phyloP scores from a whole-genome alignment of 1,140 invertebrate genomes.

The Hylaeus volcanicus region DNA sequence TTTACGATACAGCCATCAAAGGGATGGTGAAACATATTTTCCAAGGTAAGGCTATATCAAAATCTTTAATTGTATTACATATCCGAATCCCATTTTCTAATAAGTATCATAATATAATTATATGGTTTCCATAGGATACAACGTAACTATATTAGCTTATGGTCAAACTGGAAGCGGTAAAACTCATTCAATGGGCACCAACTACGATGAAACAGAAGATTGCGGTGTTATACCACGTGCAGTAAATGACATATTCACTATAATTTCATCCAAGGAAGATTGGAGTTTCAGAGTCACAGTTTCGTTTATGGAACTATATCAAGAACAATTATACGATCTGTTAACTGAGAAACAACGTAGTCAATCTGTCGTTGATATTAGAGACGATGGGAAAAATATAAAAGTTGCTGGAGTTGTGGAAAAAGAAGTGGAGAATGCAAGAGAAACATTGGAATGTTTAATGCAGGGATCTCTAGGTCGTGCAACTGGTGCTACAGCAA shows the following conservation, averaged over 20 bases:
- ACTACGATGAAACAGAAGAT: constrained; percentile 88
- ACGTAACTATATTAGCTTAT: constrained; percentile 96
- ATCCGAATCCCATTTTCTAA: neutral
- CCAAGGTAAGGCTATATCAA: constrained; percentile 72
- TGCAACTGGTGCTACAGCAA: constrained; percentile 98
- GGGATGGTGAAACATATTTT: constrained; percentile 84
- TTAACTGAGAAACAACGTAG: constrained; percentile 83
- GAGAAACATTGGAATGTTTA: constrained; percentile 91
- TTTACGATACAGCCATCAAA: constrained; percentile 90
- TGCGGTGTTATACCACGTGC: constrained; percentile 96
- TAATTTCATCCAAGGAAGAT: constrained; percentile 83
- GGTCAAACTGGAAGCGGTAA: constrained; percentile 97
- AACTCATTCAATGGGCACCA: constrained; percentile 93
- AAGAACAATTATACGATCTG: constrained; percentile 94
- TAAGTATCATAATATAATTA: neutral
- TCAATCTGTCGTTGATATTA: constrained; percentile 85
- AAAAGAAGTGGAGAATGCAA: constrained; percentile 87
- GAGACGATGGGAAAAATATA: constrained; percentile 92
- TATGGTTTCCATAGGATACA: constrained; percentile 85
- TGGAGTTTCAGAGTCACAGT: constrained; percentile 87
- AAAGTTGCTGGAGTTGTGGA: constrained; percentile 92
- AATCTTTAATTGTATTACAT: neutral
- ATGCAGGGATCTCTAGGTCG: constrained; percentile 93
- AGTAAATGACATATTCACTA: constrained; percentile 94
- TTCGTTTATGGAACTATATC: constrained; percentile 94